These are phyloP conservation scores for Lithosia quadra DNA, from an alignment of 2,888 invertebrate species.

Conservation along the genomic window DNA sequence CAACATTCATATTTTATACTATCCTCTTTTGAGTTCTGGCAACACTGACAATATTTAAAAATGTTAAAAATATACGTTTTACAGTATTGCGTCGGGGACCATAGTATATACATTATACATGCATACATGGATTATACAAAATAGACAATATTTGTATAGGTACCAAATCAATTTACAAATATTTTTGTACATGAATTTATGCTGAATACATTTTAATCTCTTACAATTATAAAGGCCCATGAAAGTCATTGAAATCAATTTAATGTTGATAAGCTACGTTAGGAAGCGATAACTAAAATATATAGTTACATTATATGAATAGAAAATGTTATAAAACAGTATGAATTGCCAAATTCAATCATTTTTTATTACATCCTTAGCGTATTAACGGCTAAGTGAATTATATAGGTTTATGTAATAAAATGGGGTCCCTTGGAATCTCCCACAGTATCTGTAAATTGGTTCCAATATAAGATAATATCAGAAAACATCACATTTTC, in stretches of 20 bases:
- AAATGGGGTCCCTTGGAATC: slow-evolving; percentile 32
- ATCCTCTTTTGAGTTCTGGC: slow-evolving; percentile 27
- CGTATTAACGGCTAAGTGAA: background rate
- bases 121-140: slow-evolving; percentile 47
- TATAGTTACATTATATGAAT: too few relatives aligned
- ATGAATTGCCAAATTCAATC: slow-evolving; percentile 3
- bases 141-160: slow-evolving; percentile 45
- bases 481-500: slow-evolving; percentile 28
- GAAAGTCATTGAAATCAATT: background rate
- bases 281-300: background rate
- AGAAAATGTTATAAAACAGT: background rate
- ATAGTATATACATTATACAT: too few relatives aligned
- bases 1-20: slow-evolving; percentile 8
- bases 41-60: slow-evolving; percentile 29
- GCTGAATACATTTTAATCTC: background rate
- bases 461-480: slow-evolving; percentile 28
- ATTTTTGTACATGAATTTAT: slow-evolving; percentile 31
- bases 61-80: slow-evolving; percentile 43
- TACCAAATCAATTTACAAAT: slow-evolving; percentile 36
- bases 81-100: slow-evolving; percentile 65
- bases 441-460: slow-evolving; percentile 43
- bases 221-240: background rate
- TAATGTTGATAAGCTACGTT: background rate
- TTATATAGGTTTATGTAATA: background rate
- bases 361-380: slow-evolving; percentile 20